A percentile compares a stretch with the other conserved stretches of the same genome.
These are phyloP conservation scores for Hydropsyche betteni DNA, from an alignment of 2,888 invertebrate genomes.

Conservation along the genomic window DNA sequence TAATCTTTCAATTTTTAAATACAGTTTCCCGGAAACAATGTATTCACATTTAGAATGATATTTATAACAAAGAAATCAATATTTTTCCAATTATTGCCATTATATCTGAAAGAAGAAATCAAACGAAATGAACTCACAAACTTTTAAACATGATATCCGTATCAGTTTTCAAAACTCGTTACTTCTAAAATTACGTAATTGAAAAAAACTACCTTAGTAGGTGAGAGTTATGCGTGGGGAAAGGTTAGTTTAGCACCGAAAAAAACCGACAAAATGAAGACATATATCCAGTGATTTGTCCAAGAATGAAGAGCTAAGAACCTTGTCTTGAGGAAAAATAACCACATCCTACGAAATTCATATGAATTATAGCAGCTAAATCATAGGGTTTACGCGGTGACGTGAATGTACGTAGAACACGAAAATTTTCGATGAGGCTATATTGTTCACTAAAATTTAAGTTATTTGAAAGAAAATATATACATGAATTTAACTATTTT, in stretches of 20 bases:
- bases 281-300: constrained; percentile 21
- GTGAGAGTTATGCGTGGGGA: constrained; percentile 6
- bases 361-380: constrained; percentile 9
- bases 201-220: neutral
- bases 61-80: too few relatives aligned
- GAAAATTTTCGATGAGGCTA: too few relatives aligned
- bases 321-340: neutral
- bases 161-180: neutral
- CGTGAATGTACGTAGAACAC: neutral
- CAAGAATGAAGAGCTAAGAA: constrained; percentile 16
- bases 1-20: too few relatives aligned
- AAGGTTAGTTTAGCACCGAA: neutral
- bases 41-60: too few relatives aligned
- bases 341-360: neutral
- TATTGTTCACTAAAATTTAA: too few relatives aligned
- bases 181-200: constrained; percentile 1
- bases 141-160: too few relatives aligned
- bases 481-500: too few relatives aligned
- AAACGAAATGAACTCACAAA: too few relatives aligned
- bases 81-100: too few relatives aligned
- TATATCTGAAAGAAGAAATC: too few relatives aligned
- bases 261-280: constrained; percentile 16
- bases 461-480: too few relatives aligned
- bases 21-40: too few relatives aligned
- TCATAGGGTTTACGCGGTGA: neutral